Evolutionary conservation across 2,113 vertebrate genomes (phyloP), one percentile per base, ranked within the genome.

Genomic region (Paramisgurnus dabryanus): DNA sequence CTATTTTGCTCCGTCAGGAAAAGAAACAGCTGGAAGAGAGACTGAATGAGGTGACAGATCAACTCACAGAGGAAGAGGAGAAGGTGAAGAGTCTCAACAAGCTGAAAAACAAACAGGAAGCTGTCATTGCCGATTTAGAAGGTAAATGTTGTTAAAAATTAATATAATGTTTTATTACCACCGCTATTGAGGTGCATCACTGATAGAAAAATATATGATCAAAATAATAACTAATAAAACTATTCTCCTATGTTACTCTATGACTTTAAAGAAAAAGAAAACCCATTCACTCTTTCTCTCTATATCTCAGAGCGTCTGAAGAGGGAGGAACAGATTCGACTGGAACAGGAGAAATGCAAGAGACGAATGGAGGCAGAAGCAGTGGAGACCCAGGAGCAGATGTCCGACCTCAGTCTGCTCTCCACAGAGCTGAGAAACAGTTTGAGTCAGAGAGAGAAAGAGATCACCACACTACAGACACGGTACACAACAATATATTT

Each of bases 341-440:
- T 96, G 83, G 96, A 97, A 85, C 93, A 97, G 88, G 96, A 97
- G 88, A 97, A 97, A 85, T 91, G 93, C 90, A 95, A 90, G 84
- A 91, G 96, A 85, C 90, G 93, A 81, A 92, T 97, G 89, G 96
- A 96, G 60, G 92, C 85, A 4, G 96, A 97, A 84, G 91, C 94
- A 0, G 87, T 92, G 0, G 96, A 97, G 71, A 90, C 95, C 77
- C 95, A 96, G 89, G 96, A 97, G 83, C 96, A 97, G 91, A 89
- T 97, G 61, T 89, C 85, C 0, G 96, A 97, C 71, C 84, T 95
- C 80, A 92, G 94, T 49, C 92, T 95, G 83, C 83, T 95, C 11
- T 40, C 88, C 0, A 90, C 92, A 2, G 96, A 97, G 83, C 91
- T 97, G 67, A 93, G 90, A 10, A 88, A 89, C 41, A 95, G 90